Evolutionary conservation across 2,113 vertebrate genomes (phyloP).

Genomic region (Salvelinus alpinus): DNA sequence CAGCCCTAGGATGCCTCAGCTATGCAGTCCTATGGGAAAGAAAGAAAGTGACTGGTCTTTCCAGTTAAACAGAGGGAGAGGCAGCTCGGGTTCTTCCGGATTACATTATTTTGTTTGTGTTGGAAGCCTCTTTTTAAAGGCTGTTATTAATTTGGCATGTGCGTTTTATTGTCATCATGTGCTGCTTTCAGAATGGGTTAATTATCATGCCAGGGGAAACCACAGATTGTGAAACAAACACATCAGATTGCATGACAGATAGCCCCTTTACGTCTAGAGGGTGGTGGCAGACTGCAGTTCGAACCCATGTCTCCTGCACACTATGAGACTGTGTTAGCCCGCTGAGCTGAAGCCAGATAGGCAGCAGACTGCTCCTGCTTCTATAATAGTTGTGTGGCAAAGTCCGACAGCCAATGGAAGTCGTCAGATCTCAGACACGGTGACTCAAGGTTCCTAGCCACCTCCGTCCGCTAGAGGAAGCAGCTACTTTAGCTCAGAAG

Average conservation of each 20-base stretch:
- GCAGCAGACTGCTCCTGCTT: no score
- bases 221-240: slow-evolving; percentile 1
- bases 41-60: background rate
- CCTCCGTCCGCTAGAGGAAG: no score
- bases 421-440: no score
- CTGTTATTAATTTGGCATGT: slow-evolving; percentile 9
- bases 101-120: slow-evolving; percentile 12
- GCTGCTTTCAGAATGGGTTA: slow-evolving; percentile 8
- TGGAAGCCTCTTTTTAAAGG: slow-evolving; percentile 10
- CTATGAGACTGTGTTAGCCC: no score
- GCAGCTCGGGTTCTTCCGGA: background rate
- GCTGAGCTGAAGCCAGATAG: no score
- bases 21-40: no score
- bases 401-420: no score
- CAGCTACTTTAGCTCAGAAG: no score
- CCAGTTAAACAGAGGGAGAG: background rate
- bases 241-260: background rate
- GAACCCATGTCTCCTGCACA: no score
- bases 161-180: slow-evolving; percentile 12
- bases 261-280: background rate
- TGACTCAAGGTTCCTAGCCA: no score
- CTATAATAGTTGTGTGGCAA: no score
- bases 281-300: background rate
- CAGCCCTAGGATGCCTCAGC: no score
- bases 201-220: slow-evolving; percentile 7